Evolutionary conservation across 2,113 vertebrate species (phyloP).

Genomic region (Phylloscopus trochiloides): DNA sequence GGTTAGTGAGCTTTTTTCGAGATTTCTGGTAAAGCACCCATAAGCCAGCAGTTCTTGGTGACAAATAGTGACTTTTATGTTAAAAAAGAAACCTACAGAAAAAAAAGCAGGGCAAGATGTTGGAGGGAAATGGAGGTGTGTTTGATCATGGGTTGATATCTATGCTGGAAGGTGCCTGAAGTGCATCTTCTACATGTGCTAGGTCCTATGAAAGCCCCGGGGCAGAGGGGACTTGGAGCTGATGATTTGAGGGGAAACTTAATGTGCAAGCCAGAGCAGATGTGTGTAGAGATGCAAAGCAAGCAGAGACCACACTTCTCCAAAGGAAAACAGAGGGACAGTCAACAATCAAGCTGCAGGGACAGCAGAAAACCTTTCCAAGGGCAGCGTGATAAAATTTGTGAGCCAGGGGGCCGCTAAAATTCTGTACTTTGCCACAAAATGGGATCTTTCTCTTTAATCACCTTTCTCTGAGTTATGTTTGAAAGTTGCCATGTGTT

Average conservation of each 20-base stretch:
- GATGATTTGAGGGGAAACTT: neutral
- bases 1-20: neutral
- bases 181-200: neutral
- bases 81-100: neutral
- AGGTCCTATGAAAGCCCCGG: accelerated
- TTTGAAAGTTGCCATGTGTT: neutral
- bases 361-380: slow-evolving; percentile 7
- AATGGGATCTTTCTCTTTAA: neutral
- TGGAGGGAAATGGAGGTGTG: neutral
- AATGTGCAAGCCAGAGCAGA: neutral
- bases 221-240: neutral
- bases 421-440: neutral
- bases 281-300: neutral
- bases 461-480: neutral
- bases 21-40: neutral
- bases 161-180: neutral
- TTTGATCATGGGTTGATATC: neutral
- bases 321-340: neutral
- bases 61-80: neutral
- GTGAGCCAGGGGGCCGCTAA: neutral
- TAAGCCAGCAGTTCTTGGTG: neutral
- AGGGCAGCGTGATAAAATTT: neutral
- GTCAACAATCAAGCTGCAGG: neutral
- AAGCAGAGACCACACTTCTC: neutral
- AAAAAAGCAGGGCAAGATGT: neutral